Conservation (phyloP, 2,113 vertebrate species). For the Megatriorchis doriae region DNA sequence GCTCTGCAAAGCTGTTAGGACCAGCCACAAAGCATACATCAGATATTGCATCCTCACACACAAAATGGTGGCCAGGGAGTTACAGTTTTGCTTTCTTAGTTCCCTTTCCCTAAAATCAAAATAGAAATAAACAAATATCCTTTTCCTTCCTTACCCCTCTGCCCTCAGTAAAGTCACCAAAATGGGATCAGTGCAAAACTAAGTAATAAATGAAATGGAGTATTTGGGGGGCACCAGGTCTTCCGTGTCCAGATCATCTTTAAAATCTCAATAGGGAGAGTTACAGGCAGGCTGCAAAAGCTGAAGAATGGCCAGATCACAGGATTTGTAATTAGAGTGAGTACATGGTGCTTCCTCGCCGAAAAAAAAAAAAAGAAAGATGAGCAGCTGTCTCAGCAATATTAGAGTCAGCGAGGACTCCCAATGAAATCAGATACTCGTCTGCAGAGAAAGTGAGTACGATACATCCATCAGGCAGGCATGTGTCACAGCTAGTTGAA, state of each 20-base stretch:
- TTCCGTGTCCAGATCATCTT: background rate
- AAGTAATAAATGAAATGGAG: background rate
- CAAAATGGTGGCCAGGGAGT: background rate
- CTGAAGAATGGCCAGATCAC: slow-evolving; percentile 51
- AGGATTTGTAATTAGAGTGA: slow-evolving; percentile 63
- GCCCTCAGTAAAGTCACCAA: background rate
- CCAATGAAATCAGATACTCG: slow-evolving; percentile 58
- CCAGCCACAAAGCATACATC: background rate
- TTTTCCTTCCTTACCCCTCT: background rate
- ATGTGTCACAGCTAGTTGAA: slow-evolving; percentile 56
- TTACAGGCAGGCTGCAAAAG: background rate
- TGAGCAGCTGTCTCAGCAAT: slow-evolving; percentile 63
- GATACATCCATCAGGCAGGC: slow-evolving; percentile 41
- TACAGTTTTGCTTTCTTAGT: background rate
- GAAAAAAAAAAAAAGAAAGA: slow-evolving; percentile 6
- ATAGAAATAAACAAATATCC: background rate
- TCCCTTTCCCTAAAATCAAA: background rate
- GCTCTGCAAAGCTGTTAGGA: background rate
- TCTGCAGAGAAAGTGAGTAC: slow-evolving; percentile 33
- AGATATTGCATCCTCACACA: background rate
- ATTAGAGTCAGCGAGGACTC: slow-evolving; percentile 45
- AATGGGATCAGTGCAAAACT: background rate
- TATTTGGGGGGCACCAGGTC: background rate
- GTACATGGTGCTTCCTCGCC: slow-evolving; percentile 47
- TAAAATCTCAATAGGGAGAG: background rate